Conservation (phyloP, 2,797 vertebrate genomes). For the Sciaenops ocellatus region DNA sequence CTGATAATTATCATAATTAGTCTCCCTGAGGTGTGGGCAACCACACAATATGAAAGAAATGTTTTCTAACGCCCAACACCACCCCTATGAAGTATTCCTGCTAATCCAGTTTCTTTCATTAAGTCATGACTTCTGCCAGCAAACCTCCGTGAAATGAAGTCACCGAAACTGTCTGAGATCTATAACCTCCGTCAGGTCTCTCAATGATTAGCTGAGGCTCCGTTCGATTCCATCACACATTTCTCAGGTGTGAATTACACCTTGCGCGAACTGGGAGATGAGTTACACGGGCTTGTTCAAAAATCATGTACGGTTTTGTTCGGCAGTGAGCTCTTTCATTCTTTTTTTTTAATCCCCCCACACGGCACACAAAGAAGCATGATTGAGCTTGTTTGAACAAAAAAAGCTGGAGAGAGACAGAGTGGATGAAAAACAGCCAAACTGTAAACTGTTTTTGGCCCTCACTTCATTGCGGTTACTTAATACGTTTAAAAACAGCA, state of each 20-base stretch:
- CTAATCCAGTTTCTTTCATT: background rate
- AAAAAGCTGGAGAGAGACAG: background rate
- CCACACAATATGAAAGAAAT: background rate
- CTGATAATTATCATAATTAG: background rate
- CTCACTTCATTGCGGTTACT: background rate
- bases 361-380: background rate
- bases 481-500: constrained; percentile 5
- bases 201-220: background rate
- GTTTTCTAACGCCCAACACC: background rate
- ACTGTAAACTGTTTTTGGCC: background rate
- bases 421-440: background rate
- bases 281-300: background rate
- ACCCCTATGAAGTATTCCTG: background rate
- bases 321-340: background rate
- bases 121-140: background rate
- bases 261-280: background rate
- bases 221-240: background rate
- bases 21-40: background rate
- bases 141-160: too few relatives aligned
- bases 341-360: too few relatives aligned
- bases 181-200: background rate
- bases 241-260: background rate
- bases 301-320: background rate
- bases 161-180: background rate
- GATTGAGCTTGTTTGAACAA: background rate